phyloP scores from a whole-genome alignment of 2,113 vertebrate genomes.

The Tinamus guttatus region DNA sequence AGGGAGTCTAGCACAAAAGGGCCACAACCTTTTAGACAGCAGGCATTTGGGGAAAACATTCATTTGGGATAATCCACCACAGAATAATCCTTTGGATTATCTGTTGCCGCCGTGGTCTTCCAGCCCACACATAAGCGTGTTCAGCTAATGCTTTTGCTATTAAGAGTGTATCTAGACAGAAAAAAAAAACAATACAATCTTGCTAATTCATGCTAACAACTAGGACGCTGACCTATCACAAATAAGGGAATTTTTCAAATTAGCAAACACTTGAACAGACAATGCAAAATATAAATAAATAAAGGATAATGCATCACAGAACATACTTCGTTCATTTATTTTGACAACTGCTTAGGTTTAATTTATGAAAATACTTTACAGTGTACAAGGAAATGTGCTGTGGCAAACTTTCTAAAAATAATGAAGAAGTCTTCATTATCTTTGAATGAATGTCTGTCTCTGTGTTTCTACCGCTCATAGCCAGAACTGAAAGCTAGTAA shows the following conservation, averaged over 20 bases:
- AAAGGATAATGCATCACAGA: constrained; percentile 22
- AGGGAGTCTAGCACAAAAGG: constrained; percentile 5
- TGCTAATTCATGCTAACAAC: constrained; percentile 32
- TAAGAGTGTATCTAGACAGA: constrained; percentile 9
- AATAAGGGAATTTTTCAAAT: constrained; percentile 41
- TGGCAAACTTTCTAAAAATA: constrained; percentile 58
- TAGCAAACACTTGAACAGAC: constrained; percentile 33
- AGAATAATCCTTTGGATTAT: constrained; percentile 54
- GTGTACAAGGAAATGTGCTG: background rate
- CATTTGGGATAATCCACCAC: constrained; percentile 12
- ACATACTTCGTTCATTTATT: constrained; percentile 51
- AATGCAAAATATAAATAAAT: constrained; percentile 57
- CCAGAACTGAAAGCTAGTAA: background rate
- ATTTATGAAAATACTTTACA: constrained; percentile 53
- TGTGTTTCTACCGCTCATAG: background rate
- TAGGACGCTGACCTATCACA: constrained; percentile 42
- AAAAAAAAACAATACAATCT: background rate
- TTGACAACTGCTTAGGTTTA: constrained; percentile 53
- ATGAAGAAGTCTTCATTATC: constrained; percentile 15
- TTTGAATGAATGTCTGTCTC: background rate
- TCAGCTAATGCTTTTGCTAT: constrained; percentile 29
- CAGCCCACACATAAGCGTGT: background rate
- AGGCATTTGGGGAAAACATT: constrained; percentile 49
- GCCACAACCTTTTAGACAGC: constrained; percentile 44
- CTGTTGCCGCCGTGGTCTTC: background rate